Conservation (phyloP, 35 echinoderm and acorn worm genomes). For the Anneissia japonica region DNA sequence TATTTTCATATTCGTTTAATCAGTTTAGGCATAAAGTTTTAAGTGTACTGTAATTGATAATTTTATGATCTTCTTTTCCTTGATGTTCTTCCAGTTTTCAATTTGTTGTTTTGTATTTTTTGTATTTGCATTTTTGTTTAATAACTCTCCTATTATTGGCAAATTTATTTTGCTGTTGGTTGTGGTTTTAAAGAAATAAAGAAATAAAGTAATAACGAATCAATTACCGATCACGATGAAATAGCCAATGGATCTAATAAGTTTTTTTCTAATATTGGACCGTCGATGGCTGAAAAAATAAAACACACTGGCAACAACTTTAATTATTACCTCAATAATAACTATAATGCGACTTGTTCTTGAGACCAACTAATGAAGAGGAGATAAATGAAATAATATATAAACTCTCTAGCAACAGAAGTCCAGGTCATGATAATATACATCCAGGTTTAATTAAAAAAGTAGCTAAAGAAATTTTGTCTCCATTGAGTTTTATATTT, state of each 20-base stretch:
- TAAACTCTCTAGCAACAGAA: neutral
- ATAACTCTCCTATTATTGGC: too few species aligned
- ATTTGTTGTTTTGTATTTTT: too few species aligned
- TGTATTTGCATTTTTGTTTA: too few species aligned
- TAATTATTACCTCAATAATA: neutral
- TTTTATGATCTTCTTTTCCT: too few species aligned
- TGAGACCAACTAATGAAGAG: conserved; percentile 5
- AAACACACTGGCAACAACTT: neutral
- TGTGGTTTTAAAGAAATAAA: too few species aligned
- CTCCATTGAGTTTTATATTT: conserved; percentile 10
- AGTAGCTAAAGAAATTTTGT: neutral
- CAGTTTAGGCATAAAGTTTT: too few species aligned
- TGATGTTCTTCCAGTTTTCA: too few species aligned
- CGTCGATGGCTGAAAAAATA: neutral
- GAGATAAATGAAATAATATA: conserved; percentile 20
- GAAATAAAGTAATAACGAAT: neutral
- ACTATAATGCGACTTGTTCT: neutral
- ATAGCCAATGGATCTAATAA: conserved; percentile 15
- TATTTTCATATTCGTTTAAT: too few species aligned
- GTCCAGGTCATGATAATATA: conserved; percentile 21
- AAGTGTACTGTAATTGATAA: too few species aligned
- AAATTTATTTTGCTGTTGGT: too few species aligned
- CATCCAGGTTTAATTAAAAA: conserved; percentile 21
- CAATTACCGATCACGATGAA: neutral
- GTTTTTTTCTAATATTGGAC: conserved; percentile 6